Base-by-base conservation (phyloP, 2,888 invertebrate genomes). In the Hypselothyrea guttata region DNA sequence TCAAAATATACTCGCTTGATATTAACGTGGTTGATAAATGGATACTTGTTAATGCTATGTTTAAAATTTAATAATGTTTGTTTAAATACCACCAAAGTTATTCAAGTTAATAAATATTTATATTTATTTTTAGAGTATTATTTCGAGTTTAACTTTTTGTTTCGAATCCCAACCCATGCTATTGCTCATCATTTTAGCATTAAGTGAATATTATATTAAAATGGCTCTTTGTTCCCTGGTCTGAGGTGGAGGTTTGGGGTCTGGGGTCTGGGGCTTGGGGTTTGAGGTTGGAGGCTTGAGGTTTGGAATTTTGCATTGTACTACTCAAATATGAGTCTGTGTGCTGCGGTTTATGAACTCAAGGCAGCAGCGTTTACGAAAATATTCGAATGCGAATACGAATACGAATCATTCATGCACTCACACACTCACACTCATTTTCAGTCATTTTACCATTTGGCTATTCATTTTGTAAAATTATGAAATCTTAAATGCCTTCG, bases 281-380 rank as follows among this genome's bases (percentile, higher is more conserved):
- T 33, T 1, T 31, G 53, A 51, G 61, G 47, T 63, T 46, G n/a
- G n/a, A n/a, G n/a, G n/a, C n/a, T n/a, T 64, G 59, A 44, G 54
- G 41, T 56, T 46, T 71, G 62, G 27, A 51, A 37, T 40, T 45
- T 42, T n/a, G 74, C 69, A 64, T 84, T 78, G 56, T 60, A 33
- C 77, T 72, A 72, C 75, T 66, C 60, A 58, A 71, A 67, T 52
- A 16, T 18, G 8, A 56, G 34, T 54, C 41, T 40, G 54, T 41
- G 44, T 54, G 65, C 11, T 75, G 82, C 68, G 73, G 71, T 65
- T 78, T 75, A 49, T 70, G 61, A 72, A 71, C 62, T 44, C 69
- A 52, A 71, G 40, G 55, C 67, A 56, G 46, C n/a, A 67, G 44
- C 44, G 15, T 42, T n/a, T n/a, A n/a, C n/a, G n/a, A n/a, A 13